Evolutionary conservation across 1,140 invertebrate genomes (phyloP).

Genomic region (Bathynomus jamesi): DNA sequence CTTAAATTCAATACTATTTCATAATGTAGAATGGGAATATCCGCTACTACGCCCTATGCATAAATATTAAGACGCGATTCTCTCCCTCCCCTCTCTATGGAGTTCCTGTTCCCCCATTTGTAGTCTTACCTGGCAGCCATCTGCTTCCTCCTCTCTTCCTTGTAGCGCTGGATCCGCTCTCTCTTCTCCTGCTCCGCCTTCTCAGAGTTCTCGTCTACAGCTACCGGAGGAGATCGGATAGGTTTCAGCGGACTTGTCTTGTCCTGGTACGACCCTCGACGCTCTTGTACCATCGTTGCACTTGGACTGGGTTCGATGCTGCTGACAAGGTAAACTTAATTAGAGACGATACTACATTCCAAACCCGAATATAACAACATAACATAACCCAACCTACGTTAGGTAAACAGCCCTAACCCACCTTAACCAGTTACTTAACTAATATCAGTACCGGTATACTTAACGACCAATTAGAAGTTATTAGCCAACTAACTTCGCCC

Average conservation of each 20-base stretch:
- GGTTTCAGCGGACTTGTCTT: background rate
- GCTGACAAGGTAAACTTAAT: too few relatives aligned
- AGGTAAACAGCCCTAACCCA: background rate
- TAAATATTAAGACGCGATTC: too few relatives aligned
- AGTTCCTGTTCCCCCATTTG: too few relatives aligned
- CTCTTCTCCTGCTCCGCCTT: constrained; percentile 41
- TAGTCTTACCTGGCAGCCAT: constrained; percentile 43
- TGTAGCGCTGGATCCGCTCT: constrained; percentile 56
- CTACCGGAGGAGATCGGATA: background rate
- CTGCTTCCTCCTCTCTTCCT: constrained; percentile 56
- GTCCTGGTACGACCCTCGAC: background rate
- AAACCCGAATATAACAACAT: background rate
- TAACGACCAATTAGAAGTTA: too few relatives aligned
- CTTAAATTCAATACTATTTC: too few relatives aligned
- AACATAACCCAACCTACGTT: background rate
- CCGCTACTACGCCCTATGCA: too few relatives aligned
- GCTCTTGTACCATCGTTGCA: background rate
- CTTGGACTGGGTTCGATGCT: too few relatives aligned
- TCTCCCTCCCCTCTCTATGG: too few relatives aligned
- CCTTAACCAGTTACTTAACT: background rate
- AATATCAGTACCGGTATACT: too few relatives aligned
- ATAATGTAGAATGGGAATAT: too few relatives aligned
- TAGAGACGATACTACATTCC: background rate
- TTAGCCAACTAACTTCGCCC: too few relatives aligned
- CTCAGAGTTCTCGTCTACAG: background rate